These are phyloP conservation scores for Cephus nigrinus DNA, from an alignment of 2,888 invertebrate genomes.

Conservation along the genomic window DNA sequence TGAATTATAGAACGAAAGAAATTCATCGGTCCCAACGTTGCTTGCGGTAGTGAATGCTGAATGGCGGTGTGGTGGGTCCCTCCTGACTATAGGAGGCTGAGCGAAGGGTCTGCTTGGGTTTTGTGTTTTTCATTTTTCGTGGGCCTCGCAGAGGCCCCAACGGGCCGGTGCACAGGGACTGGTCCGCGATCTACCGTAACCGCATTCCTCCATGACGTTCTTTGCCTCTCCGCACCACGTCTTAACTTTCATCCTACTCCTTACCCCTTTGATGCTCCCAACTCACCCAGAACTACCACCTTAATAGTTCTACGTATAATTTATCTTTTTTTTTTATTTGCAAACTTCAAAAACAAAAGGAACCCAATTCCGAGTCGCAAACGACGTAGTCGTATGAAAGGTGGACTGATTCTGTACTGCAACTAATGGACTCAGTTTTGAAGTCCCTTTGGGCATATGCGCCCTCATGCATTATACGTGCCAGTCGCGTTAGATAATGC, in stretches of 20 bases:
- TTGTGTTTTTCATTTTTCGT: conserved; percentile 36
- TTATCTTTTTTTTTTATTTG: not conserved
- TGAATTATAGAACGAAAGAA: conserved; percentile 28
- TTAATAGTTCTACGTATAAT: not conserved
- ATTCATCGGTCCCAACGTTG: conserved; percentile 37
- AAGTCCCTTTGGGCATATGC: not conserved
- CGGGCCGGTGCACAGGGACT: conserved; percentile 37
- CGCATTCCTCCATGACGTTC: conserved; percentile 50
- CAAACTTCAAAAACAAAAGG: not conserved
- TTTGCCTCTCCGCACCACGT: conserved; percentile 27
- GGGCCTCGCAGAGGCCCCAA: conserved; percentile 30
- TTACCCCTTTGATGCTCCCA: conserved; percentile 18
- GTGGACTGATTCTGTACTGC: not conserved
- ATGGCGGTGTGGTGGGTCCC: conserved; percentile 16
- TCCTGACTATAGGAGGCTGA: conserved; percentile 14
- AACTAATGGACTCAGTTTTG: not conserved
- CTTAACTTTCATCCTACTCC: conserved; percentile 20
- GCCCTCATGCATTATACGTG: not conserved
- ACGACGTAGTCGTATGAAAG: not conserved
- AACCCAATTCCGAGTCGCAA: not conserved
- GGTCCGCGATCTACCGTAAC: conserved; percentile 60
- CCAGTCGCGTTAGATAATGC: not conserved
- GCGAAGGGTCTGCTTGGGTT: conserved; percentile 16
- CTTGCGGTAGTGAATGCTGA: conserved; percentile 25
- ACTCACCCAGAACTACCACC: conserved; percentile 12